A percentile compares a stretch with the other conserved stretches of the same genome.
phyloP scores from a whole-genome alignment of 1,140 invertebrate species.

The Bombus huntii region DNA sequence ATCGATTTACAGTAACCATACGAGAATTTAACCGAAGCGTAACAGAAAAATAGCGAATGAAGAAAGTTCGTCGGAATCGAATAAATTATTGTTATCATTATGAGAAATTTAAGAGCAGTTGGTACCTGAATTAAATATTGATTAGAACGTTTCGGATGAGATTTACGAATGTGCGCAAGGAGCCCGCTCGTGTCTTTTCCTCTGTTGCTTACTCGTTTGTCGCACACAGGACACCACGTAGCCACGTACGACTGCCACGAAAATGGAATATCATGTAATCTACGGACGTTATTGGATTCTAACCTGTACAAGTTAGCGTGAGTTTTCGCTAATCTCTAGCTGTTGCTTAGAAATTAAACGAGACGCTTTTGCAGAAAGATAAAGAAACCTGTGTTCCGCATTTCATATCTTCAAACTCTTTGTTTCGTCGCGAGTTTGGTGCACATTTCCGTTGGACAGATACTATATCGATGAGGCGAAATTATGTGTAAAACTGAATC shows the following conservation, averaged over 20 bases:
- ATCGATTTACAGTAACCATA: no score
- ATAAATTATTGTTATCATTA: no score
- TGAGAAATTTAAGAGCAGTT: neutral
- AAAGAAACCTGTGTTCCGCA: constrained; percentile 8
- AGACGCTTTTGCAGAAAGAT: neutral
- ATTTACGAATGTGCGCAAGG: constrained; percentile 52
- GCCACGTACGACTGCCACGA: constrained; percentile 29
- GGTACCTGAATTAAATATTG: constrained; percentile 31
- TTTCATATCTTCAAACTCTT: constrained; percentile 22
- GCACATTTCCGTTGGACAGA: neutral
- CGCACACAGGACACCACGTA: constrained; percentile 63
- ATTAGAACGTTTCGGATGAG: constrained; percentile 33
- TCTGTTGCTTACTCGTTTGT: constrained; percentile 60
- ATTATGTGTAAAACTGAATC: no score
- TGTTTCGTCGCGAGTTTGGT: neutral
- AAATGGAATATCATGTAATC: neutral
- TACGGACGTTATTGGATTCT: neutral
- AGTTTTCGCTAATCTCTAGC: neutral
- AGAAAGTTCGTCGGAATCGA: no score
- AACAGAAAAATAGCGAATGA: neutral
- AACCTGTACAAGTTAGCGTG: neutral
- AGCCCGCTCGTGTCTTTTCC: constrained; percentile 50
- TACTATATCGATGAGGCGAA: neutral
- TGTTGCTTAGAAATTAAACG: neutral
- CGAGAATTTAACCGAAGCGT: no score